Conservation (phyloP, 2,888 invertebrate genomes). For the Laothoe populi region DNA sequence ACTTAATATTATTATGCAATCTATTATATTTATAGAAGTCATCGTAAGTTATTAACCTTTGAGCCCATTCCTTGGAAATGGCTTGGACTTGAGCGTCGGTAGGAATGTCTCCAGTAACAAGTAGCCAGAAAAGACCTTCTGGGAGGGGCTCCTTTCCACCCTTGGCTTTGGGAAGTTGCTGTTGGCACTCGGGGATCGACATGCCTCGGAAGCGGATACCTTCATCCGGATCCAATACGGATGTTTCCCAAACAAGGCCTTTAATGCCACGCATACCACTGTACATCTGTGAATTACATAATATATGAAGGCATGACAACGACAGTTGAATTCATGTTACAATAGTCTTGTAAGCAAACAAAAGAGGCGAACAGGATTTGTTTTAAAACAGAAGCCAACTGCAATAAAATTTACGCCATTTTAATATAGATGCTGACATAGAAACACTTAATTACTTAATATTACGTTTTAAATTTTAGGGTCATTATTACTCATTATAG, state of each 20-base stretch:
- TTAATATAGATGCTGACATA: no score
- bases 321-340: neutral
- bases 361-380: neutral
- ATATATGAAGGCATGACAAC: neutral
- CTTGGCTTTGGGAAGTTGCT: constrained; percentile 88
- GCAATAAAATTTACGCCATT: no score
- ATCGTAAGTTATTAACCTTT: constrained; percentile 55
- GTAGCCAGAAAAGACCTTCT: constrained; percentile 92
- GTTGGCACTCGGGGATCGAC: constrained; percentile 93
- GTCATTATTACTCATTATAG: no score
- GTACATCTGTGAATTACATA: constrained; percentile 86
- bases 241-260: constrained; percentile 97
- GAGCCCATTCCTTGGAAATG: constrained; percentile 93
- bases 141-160: constrained; percentile 90
- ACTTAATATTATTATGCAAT: no score
- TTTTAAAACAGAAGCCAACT: no score
- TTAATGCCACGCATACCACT: constrained; percentile 99
- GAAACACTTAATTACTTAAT: no score
- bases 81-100: constrained; percentile 88
- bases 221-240: constrained; percentile 97
- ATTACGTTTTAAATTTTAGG: no score
- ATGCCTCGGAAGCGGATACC: constrained; percentile 97
- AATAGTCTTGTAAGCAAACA: neutral
- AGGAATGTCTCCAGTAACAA: constrained; percentile 90
- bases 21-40: neutral